Base-by-base conservation (phyloP, 2,888 invertebrate genomes). In the Sceliomorpha sp. region DNA sequence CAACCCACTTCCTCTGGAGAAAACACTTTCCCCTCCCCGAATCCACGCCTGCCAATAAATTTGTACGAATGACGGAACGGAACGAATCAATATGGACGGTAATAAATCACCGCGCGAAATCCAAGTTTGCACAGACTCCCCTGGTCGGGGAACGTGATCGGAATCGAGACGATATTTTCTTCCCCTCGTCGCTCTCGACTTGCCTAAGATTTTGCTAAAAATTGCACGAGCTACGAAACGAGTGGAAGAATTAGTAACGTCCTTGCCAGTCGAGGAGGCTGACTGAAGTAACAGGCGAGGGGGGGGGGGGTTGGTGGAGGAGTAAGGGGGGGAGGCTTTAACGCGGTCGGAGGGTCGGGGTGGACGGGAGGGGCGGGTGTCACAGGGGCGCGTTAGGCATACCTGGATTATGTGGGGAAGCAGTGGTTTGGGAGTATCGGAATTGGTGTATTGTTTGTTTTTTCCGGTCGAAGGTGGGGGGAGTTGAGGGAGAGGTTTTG, bases 231-330 rank as follows among this genome's bases (percentile, higher is more conserved):
- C 32, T 51, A 27, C 40, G 24, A 51, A 58, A 32, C 34, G 34
- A 14, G 36, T 20, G n/a, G 12, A 29, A 47, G 81, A 84, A 83
- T 83, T 82, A 79, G 76, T 74, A 74, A 76, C 73, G 67, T 74
- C 72, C 68, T 70, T 55, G 59, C 72, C 71, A 78, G 71, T 58
- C 5, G 37, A 4, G 7, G 72, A 73, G 72, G 69, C 67, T 81
- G 80, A 82, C 83, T 80, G 79, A 76, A 51, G 47, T 62, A 44
- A 53, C 56, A 34, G 3, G 4, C 24, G 31, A 7, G 17, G 15
- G 9, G 26, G n/a, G 15, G n/a, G 15, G 15, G 15, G 13, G 34
- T 4, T 13, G 34, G 13, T 12, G 2, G 7, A 34, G 12, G n/a
- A n/a, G n/a, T n/a, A n/a, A n/a, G n/a, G n/a, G n/a, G n/a, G n/a